These are phyloP conservation scores for Gobius niger DNA, from an alignment of 2,113 vertebrate genomes.

Conservation along the genomic window DNA sequence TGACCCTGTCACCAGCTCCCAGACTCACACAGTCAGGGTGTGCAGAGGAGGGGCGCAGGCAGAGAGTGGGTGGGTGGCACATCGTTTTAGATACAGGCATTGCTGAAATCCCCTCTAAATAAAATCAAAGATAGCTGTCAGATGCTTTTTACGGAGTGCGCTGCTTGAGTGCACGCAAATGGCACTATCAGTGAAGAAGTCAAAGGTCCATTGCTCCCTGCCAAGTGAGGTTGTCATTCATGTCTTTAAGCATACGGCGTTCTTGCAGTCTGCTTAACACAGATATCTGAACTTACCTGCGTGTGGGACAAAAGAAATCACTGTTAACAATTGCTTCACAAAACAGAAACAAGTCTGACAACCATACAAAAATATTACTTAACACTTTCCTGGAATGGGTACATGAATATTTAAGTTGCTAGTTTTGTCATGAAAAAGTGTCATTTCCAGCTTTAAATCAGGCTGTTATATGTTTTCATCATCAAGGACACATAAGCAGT, in stretches of 20 bases:
- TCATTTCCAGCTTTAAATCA: too few relatives aligned
- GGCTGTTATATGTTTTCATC: too few relatives aligned
- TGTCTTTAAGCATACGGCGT: slow-evolving; percentile 37
- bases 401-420: too few relatives aligned
- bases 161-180: slow-evolving; percentile 62
- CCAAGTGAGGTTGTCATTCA: slow-evolving; percentile 61
- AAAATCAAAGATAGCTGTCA: slow-evolving; percentile 69
- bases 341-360: neutral
- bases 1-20: slow-evolving; percentile 64
- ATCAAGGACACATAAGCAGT: too few relatives aligned
- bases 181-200: slow-evolving; percentile 63
- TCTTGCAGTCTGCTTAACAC: slow-evolving; percentile 40
- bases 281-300: slow-evolving; percentile 3
- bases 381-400: too few relatives aligned
- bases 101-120: slow-evolving; percentile 53
- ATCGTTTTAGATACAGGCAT: slow-evolving; percentile 52
- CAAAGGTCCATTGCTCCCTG: slow-evolving; percentile 61
- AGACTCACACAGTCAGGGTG: slow-evolving; percentile 47
- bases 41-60: slow-evolving; percentile 30
- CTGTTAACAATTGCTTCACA: neutral
- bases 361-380: too few relatives aligned
- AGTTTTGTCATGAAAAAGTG: too few relatives aligned
- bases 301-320: slow-evolving; percentile 5
- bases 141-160: slow-evolving; percentile 57
- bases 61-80: slow-evolving; percentile 54